Percentiles rank a stretch among this genome's conserved stretches.
Evolutionary conservation across 2,797 vertebrate species (phyloP).

Genomic region (Leptatherina wallacei): DNA sequence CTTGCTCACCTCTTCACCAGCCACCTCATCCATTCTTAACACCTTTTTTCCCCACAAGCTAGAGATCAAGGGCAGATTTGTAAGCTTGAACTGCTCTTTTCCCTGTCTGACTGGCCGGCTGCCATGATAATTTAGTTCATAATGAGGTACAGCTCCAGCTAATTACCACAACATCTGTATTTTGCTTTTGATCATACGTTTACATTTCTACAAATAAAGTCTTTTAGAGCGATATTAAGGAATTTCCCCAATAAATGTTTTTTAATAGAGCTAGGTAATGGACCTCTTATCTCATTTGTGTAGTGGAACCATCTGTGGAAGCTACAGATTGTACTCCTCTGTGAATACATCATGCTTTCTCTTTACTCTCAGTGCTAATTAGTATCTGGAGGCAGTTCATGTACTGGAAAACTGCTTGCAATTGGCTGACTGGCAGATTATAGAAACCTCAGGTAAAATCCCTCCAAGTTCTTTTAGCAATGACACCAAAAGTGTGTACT

Average conservation of each 20-base stretch:
- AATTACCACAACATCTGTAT: conserved; percentile 70
- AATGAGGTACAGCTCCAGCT: conserved; percentile 72
- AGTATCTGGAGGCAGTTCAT: conserved; percentile 70
- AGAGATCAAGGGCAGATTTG: conserved; percentile 45
- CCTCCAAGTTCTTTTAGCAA: conserved; percentile 41
- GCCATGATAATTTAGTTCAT: conserved; percentile 73
- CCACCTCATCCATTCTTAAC: conserved; percentile 54
- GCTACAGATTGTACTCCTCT: conserved; percentile 64
- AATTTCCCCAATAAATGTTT: conserved; percentile 49
- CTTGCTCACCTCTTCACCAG: conserved; percentile 17
- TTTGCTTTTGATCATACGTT: conserved; percentile 56
- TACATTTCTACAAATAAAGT: conserved; percentile 49
- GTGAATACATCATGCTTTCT: conserved; percentile 59
- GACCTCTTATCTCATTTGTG: conserved; percentile 67
- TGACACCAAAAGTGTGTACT: conserved; percentile 55
- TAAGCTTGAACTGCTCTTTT: conserved; percentile 53
- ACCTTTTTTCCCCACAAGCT: conserved; percentile 20
- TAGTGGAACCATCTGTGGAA: conserved; percentile 72
- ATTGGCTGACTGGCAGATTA: conserved; percentile 44
- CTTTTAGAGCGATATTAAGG: conserved; percentile 33
- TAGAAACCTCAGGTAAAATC: conserved; percentile 58
- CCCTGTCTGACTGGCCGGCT: conserved; percentile 54
- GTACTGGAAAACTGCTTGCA: conserved; percentile 49
- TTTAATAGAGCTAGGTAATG: conserved; percentile 66
- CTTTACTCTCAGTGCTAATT: conserved; percentile 68